Evolutionary conservation across 2,888 invertebrate species (phyloP).

Genomic region (Lycophotia porphyrea): DNA sequence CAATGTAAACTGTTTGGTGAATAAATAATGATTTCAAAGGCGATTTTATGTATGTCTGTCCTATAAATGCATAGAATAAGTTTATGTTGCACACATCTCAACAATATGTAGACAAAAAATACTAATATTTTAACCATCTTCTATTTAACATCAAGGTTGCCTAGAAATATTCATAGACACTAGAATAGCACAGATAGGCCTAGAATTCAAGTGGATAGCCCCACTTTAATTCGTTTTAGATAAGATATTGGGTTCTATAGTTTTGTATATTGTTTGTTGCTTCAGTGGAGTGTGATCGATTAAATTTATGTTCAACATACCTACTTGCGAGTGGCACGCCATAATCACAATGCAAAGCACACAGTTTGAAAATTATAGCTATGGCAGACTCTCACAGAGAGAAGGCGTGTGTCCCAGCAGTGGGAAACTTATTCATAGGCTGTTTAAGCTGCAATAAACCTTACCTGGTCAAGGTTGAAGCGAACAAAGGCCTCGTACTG

Average conservation of each 20-base stretch:
- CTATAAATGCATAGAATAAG: not conserved
- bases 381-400: not conserved
- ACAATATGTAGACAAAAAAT: not conserved
- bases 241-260: not conserved
- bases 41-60: not conserved
- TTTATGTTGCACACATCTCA: not conserved
- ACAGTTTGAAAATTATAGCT: not conserved
- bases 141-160: not conserved
- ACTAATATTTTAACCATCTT: not conserved
- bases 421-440: not conserved
- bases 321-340: not conserved
- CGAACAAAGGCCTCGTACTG: conserved; percentile 99
- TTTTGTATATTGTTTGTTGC: not conserved
- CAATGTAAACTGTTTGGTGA: too few species aligned
- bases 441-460: not conserved
- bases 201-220: not conserved
- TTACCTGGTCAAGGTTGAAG: conserved; percentile 99
- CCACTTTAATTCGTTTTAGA: too few species aligned
- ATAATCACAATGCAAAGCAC: not conserved
- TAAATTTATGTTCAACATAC: not conserved
- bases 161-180: not conserved
- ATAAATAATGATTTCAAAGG: not conserved
- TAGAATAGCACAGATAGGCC: not conserved
- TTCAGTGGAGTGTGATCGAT: not conserved
- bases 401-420: not conserved